Base-by-base conservation (phyloP, 2,113 vertebrate genomes). In the Chaetura pelagica region DNA sequence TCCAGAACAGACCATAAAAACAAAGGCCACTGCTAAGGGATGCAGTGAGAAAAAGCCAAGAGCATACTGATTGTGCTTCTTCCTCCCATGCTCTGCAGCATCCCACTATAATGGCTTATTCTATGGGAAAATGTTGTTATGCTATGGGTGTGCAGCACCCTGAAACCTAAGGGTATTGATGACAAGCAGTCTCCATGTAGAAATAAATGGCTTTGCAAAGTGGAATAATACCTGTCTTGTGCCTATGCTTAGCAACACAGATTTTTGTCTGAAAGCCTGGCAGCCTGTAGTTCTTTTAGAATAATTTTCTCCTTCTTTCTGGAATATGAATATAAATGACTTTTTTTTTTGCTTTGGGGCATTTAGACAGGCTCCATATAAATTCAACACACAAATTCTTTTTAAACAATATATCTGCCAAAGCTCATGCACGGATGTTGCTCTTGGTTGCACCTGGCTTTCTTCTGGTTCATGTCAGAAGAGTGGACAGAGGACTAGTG, bases 191-290 rank as follows among this genome's bases (percentile, higher is more conserved):
- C 66, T 63, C 81, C 35, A 4, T 10, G 52, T 38, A 57, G 85
- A 87, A 95, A 55, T 35, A 91, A 93, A 62, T 69, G 79, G 46
- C 46, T 95, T 86, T 93, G 44, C 58, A 69, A 83, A 69, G 62
- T 75, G 44, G 46, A 74, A 57, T 22, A 61, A 63, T 55, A 68
- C 15, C 30, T 69, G 20, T 68, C 63, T 55, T 42, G 7, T 85
- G 54, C 63, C 68, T 59, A 51, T 0, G 0, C 78, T 51, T 32
- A 89, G 44, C 38, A 57, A 15, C 0, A 0, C 24, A 42, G 55
- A 48, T 52, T 74, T 48, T 90, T 48, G 4, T 51, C 54, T n/a
- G 44, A 57, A 93, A 90, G 72, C 18, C 55, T 79, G 59, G 61
- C 2, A 90, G 63, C 57, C 38, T 38, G 48, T 62, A 80, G 69